These are phyloP conservation scores for Molossus alvarezi DNA, from an alignment of 2,797 vertebrate species.

Conservation along the genomic window DNA sequence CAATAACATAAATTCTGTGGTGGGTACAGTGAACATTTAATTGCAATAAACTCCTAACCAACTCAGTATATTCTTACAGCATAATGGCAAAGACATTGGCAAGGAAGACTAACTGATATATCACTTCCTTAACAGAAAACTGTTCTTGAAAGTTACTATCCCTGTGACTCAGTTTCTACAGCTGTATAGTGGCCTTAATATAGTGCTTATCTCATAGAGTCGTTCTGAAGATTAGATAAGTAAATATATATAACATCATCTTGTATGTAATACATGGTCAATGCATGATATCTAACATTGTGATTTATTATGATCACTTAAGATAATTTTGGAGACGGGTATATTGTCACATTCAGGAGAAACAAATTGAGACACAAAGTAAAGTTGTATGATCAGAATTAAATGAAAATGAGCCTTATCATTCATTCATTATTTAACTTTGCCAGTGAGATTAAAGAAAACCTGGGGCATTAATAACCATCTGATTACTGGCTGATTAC, in stretches of 20 bases:
- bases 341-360: background rate
- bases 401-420: background rate
- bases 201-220: background rate
- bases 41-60: background rate
- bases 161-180: background rate
- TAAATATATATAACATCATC: background rate
- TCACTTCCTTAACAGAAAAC: background rate
- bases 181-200: background rate
- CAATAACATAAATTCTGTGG: background rate
- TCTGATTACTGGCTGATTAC: slow-evolving; percentile 10
- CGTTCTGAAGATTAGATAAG: background rate
- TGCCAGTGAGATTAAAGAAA: background rate
- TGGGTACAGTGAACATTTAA: background rate
- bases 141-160: background rate
- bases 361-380: background rate
- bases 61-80: background rate
- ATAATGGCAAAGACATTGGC: background rate
- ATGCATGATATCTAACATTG: background rate
- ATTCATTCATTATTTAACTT: background rate
- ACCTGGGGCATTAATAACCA: background rate
- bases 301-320: background rate
- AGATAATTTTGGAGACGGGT: background rate
- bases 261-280: background rate
- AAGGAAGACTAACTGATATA: background rate
- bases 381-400: background rate